A percentile compares a stretch with the other conserved stretches of the same genome.
Conservation (phyloP, 1,140 invertebrate species). For the Hermatobates lingyangjiaoensis region DNA sequence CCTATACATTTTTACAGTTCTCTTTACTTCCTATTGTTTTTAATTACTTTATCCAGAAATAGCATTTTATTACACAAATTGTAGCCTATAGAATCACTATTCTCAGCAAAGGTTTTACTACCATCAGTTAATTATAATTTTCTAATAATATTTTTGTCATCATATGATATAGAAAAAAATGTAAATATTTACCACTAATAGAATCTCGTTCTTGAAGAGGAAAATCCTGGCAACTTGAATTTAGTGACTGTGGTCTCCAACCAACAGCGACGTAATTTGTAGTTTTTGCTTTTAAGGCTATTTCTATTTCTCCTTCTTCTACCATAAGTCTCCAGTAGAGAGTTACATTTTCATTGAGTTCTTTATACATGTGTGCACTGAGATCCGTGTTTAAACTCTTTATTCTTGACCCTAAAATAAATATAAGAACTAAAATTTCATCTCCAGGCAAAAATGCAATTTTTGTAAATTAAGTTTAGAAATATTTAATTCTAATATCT, state of each 20-base stretch:
- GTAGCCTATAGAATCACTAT: too few relatives aligned
- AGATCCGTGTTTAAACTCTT: slow-evolving; percentile 42
- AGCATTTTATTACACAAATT: too few relatives aligned
- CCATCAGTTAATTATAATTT: too few relatives aligned
- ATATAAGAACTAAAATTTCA: background rate
- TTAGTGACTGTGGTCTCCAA: slow-evolving; percentile 54
- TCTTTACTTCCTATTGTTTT: too few relatives aligned
- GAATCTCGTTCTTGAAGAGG: too few relatives aligned
- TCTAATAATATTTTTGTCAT: too few relatives aligned
- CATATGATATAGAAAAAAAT: too few relatives aligned
- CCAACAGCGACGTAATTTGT: slow-evolving; percentile 72
- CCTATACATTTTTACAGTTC: too few relatives aligned
- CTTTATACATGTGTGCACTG: slow-evolving; percentile 42
- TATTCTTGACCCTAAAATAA: slow-evolving; percentile 37
- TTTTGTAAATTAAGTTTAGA: background rate
- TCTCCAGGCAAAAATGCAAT: too few relatives aligned
- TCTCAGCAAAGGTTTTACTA: too few relatives aligned
- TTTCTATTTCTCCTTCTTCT: slow-evolving; percentile 62
- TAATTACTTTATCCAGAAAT: too few relatives aligned
- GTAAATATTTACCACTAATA: too few relatives aligned
- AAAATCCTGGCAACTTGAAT: slow-evolving; percentile 53
- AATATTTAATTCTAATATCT: background rate
- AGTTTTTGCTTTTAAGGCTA: slow-evolving; percentile 62
- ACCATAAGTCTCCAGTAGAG: slow-evolving; percentile 68
- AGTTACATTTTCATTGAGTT: slow-evolving; percentile 47